Evolutionary conservation across 2,113 vertebrate genomes (phyloP), one percentile per base, ranked within the genome.

Genomic region (Hoplias malabaricus): DNA sequence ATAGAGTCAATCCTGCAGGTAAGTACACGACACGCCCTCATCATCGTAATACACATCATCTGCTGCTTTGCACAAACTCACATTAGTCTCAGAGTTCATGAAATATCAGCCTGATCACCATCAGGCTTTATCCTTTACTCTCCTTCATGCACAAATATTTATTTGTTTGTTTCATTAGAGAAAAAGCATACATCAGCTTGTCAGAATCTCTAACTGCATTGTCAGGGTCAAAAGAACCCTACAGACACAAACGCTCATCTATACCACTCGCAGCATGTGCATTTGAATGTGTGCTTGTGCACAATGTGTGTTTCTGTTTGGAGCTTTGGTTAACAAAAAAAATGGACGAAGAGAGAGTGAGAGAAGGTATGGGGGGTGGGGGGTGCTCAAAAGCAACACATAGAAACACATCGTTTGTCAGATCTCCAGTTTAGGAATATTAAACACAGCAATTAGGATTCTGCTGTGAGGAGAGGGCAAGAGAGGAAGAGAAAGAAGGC

Each of bases 1-100:
- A 88, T 82, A 89, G 82, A 89, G 88, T 93, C 81, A 93, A 93
- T 63, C 68, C 84, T 83, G 91, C 89, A 90, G 92, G 92, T 93
- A 87, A 27, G 67, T 31, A 11, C 16, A 27, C 43, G 5, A 25
- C 54, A 33, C 13, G 9, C 59, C 61, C 46, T 31, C 56, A 27
- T 31, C 11, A 12, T 31, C 56, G 31, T 25, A 8, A 56, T 23
- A 48, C 12, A 33, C 61, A 9, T 33, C 21, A 38, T 68, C 16
- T 42, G 38, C 50, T 54, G 13, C 14, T 59, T 14, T 25, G 23
- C 56, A 59, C 25, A 16, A 16, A 6, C 25, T 48, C 56, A 29
- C 5, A 56, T 23, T 27, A 5, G 23, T 50, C 59, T 21, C 21
- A 16, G 42, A 73, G 70, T 73, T 59, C 57, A 73, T 73, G 70